Percentiles rank a stretch among this genome's conserved stretches.
Conservation (phyloP, 2,797 vertebrate species). For the Alfaro cultratus region DNA sequence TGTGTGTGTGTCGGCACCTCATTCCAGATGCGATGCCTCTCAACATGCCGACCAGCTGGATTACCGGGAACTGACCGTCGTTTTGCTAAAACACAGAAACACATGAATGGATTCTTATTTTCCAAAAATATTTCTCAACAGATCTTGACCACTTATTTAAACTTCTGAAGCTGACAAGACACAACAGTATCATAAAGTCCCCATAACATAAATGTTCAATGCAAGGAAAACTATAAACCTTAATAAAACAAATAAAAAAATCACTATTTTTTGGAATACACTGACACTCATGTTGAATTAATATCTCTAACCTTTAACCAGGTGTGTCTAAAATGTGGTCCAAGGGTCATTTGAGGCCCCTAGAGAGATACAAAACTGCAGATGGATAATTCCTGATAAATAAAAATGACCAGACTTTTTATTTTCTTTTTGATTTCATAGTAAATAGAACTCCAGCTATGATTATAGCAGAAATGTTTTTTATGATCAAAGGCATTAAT, state of each 20-base stretch:
- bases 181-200: constrained; percentile 4
- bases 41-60: constrained; percentile 91
- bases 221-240: neutral
- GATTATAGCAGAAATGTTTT: neutral
- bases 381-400: neutral
- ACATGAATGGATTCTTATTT: constrained; percentile 41
- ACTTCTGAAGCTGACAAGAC: constrained; percentile 10
- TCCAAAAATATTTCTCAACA: constrained; percentile 11
- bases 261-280: neutral
- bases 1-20: constrained; percentile 81
- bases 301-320: neutral
- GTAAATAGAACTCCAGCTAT: neutral
- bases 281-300: neutral
- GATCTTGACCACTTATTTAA: constrained; percentile 30
- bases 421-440: neutral
- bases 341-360: neutral
- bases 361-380: neutral
- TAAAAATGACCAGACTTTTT: neutral
- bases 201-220: neutral
- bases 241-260: neutral
- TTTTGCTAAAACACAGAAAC: constrained; percentile 83
- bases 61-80: constrained; percentile 88
- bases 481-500: neutral
- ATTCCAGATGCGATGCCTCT: constrained; percentile 93
- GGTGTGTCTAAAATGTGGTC: neutral